Conservation (phyloP, 2,888 invertebrate species). For the Melieria picta region DNA sequence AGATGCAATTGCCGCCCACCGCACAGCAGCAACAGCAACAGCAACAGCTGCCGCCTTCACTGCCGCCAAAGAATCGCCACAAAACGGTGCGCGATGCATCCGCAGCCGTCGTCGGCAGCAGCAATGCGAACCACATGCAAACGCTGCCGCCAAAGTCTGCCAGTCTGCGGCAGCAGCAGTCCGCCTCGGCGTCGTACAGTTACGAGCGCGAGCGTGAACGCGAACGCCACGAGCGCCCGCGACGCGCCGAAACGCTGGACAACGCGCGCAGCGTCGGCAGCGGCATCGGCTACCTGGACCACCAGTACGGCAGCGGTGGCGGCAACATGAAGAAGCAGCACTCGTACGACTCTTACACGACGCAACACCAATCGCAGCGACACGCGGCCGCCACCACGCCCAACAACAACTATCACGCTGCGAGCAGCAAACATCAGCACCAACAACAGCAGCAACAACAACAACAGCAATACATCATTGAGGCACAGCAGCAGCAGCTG, state of each 20-base stretch:
- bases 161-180: slow-evolving; percentile 59
- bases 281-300: slow-evolving; percentile 56
- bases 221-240: slow-evolving; percentile 54
- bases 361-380: slow-evolving; percentile 52
- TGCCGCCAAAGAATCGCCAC: slow-evolving; percentile 66
- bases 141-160: slow-evolving; percentile 64
- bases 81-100: slow-evolving; percentile 53
- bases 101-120: slow-evolving; percentile 54
- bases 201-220: slow-evolving; percentile 56
- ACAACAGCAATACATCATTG: slow-evolving; percentile 48
- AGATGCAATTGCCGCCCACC: slow-evolving; percentile 52
- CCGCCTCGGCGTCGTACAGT: slow-evolving; percentile 54
- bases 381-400: slow-evolving; percentile 46
- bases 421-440: slow-evolving; percentile 48
- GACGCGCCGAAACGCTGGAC: slow-evolving; percentile 60
- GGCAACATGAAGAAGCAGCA: slow-evolving; percentile 58
- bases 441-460: slow-evolving; percentile 50
- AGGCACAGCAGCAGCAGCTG: slow-evolving; percentile 54
- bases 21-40: slow-evolving; percentile 42
- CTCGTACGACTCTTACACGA: slow-evolving; percentile 58
- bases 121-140: slow-evolving; percentile 61
- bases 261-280: slow-evolving; percentile 52
- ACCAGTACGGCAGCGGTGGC: slow-evolving; percentile 48
- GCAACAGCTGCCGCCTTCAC: slow-evolving; percentile 60
- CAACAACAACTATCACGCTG: slow-evolving; percentile 46